Evolutionary conservation across 2,888 invertebrate species (phyloP), one percentile per base, ranked within the genome.

Genomic region (Cantharis rufa): DNA sequence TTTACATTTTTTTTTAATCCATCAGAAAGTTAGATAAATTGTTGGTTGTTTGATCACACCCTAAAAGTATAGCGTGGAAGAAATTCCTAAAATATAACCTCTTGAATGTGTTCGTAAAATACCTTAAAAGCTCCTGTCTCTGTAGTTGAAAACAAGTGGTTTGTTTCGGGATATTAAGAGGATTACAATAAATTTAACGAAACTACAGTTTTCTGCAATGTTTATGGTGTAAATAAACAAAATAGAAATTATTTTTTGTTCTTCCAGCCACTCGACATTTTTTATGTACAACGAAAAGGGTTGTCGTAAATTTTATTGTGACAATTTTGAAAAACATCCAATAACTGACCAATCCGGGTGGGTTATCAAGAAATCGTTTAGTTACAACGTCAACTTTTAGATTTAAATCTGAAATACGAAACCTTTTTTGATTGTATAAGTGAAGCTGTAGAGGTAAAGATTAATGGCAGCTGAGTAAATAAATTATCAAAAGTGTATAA

Each of bases 391-490:
- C 69, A 73, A 18, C 27, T 62, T 72, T 24, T 16, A 74, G 70
- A 74, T 70, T 74, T 74, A 70, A 74, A 74, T 74, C 70, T 70
- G 74, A 64, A 74, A 74, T 63, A 28, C 15, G 70, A 74, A 64
- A 74, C 74, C 70, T 32, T 24, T 24, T 32, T 13, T 28, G 28
- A 69, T 62, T 69, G 68, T 69, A n/a, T 62, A 16, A 73, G 69
- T 28, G 27, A 69, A 69, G 70, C 70, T 66, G 16, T 64, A 70
- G 32, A 62, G 28, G 61, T 61, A 64, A 66, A 71, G 75, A 75
- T 75, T 71, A 71, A 71, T 76, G 48, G 69, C 72, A 76, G 76
- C 76, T 76, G 76, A 13, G 63, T 69, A 76, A 76, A 76, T 76
- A 76, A 76, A 76, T 75, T 75, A 69, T 24, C 11, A 13, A 13